Evolutionary conservation across 2,113 vertebrate genomes (phyloP).

Genomic region (Clarias macrocephalus): DNA sequence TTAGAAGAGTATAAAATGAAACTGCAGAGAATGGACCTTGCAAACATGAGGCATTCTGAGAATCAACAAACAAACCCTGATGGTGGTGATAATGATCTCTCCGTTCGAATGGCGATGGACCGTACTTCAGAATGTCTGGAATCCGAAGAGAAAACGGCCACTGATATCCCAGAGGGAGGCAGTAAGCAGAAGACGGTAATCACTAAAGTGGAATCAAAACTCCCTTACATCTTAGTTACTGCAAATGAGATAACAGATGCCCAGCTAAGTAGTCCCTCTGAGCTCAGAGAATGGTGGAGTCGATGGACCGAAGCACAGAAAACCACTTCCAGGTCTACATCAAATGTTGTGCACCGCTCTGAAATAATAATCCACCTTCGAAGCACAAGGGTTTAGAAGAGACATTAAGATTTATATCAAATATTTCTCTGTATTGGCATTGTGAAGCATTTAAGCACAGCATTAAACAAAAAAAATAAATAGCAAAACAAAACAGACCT

Average conservation of each 20-base stretch:
- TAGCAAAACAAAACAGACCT: neutral
- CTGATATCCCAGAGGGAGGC: slow-evolving; percentile 29
- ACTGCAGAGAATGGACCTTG: slow-evolving; percentile 55
- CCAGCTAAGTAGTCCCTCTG: slow-evolving; percentile 59
- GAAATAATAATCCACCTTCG: slow-evolving; percentile 70
- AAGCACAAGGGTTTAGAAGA: slow-evolving; percentile 59
- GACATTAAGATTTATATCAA: neutral
- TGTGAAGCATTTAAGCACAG: neutral
- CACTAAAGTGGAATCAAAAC: slow-evolving; percentile 43
- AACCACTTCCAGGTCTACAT: slow-evolving; percentile 38
- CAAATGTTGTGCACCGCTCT: slow-evolving; percentile 64
- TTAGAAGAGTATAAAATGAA: slow-evolving; percentile 67
- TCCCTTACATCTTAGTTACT: slow-evolving; percentile 57
- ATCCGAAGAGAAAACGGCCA: slow-evolving; percentile 26
- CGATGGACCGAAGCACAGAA: slow-evolving; percentile 65
- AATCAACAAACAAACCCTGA: neutral
- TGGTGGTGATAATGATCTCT: neutral
- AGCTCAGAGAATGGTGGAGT: slow-evolving; percentile 73
- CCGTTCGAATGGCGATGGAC: neutral
- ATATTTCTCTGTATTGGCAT: neutral
- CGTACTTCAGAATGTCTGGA: slow-evolving; percentile 2
- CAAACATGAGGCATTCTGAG: neutral
- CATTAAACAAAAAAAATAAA: neutral
- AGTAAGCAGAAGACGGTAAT: slow-evolving; percentile 59
- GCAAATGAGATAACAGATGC: slow-evolving; percentile 62